Evolutionary conservation across 2,888 invertebrate genomes (phyloP), one percentile per base, ranked within the genome.

Genomic region (Napeogenes sylphis): DNA sequence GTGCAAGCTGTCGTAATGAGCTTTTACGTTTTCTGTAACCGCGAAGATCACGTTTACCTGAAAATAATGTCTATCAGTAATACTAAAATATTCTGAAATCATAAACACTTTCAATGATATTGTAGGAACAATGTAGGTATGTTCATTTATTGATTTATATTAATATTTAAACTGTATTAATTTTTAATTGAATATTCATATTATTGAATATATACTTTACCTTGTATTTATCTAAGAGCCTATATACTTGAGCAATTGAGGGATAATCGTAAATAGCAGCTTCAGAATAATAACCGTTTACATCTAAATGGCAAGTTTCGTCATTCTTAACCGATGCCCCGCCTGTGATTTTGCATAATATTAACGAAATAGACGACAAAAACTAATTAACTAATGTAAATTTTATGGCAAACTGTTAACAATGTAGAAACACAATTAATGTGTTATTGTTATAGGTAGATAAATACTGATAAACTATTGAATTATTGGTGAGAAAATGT

Each of bases 1-100:
- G 59, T 93, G 93, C 53, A 98, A 87, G 71, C 93, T 90, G 66
- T 93, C 89, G 82, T 97, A 97, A 59, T 94, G 93, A 6, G 83
- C 76, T 8, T 93, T 91, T 51, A 94, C 94, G 64, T 92, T 90
- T 73, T 93, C 91, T 0, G 96, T 96, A 0, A 96, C 96, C 0
- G 97, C 97, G 81, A 97, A 96, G 73, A 98, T 97, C 6, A 98
- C 92, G 83, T 95, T 96, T 51, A 96, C 93, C 92, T 93, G 75
- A 70, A 90, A 71, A 56, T 58, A 61, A 13, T 4, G 4, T 21
- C 4, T 4, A 12, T 21, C 4, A 32, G 30, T 10, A 2, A 58
- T 3, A 10, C 4, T 30, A 13, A 4, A 13, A 13, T 32, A 51
- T 61, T 21, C 21, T 21, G 21, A 21, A 21, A 21, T 21, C 0